Conservation (phyloP, 2,797 vertebrate species). For the Rhinogobio ventralis region DNA sequence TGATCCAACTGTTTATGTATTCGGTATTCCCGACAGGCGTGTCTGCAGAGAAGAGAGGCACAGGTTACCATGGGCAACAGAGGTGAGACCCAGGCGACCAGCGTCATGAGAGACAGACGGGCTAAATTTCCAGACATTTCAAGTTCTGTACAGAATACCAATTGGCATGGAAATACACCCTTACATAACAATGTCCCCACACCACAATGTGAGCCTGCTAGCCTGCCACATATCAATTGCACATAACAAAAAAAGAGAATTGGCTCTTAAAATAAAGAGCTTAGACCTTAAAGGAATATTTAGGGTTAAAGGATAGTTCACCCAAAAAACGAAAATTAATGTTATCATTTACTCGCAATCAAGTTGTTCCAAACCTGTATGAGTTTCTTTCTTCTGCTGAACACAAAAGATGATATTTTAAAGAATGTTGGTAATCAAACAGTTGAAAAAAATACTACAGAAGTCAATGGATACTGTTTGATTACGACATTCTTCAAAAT, state of each 20-base stretch:
- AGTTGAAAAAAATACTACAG: too few species aligned
- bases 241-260: neutral
- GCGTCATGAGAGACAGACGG: slow-evolving; percentile 55
- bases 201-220: neutral
- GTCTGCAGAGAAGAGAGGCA: slow-evolving; percentile 75
- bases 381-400: too few species aligned
- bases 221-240: neutral
- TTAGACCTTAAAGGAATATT: neutral
- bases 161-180: slow-evolving; percentile 47
- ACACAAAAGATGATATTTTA: too few species aligned
- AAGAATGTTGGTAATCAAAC: too few species aligned
- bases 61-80: slow-evolving; percentile 62
- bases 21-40: slow-evolving; percentile 99
- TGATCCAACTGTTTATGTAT: slow-evolving; percentile 99
- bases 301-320: neutral
- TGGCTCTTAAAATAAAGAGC: neutral
- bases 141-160: slow-evolving; percentile 60
- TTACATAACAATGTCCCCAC: slow-evolving; percentile 28
- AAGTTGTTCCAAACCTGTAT: too few species aligned
- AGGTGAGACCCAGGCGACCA: slow-evolving; percentile 53
- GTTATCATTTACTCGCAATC: too few species aligned
- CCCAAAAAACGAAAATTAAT: too few species aligned
- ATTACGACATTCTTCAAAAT: too few species aligned
- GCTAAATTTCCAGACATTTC: slow-evolving; percentile 51
- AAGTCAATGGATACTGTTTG: too few species aligned